Base-by-base conservation (phyloP, 2,797 vertebrate species). In the Perodicticus potto region DNA sequence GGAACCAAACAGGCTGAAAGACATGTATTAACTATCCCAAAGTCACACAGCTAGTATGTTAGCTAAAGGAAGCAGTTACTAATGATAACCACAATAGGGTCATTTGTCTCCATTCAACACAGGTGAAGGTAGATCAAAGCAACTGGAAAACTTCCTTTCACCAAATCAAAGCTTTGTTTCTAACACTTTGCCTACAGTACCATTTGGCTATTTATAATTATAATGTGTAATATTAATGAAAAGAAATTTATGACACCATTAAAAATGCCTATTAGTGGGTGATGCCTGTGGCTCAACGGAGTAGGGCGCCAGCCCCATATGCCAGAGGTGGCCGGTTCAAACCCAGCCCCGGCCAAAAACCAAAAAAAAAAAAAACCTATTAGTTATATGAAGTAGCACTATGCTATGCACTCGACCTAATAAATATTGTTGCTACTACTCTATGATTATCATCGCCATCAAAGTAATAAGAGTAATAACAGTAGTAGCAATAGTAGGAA, bases 91-190 rank as follows among this genome's bases (percentile, higher is more conserved):
- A 91, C 73, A 70, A 90, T 29, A 63, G 78, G 59, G 22, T 69
- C 32, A 59, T 61, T 88, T 78, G 61, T 69, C 49, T 86, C 84
- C 27, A 55, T 94, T 84, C 32, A 65, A 65, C 67, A 90, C 63
- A 20, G 19, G 25, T 49, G 34, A 76, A 85, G 40, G 57, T 73
- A 40, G 9, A 40, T 59, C 45, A 84, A 65, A 83, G 49, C 16
- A 65, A 59, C n/a, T 9, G 32, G 32, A 93, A 86, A 37, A 2
- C 22, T 77, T 61, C n/a, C 45, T 95, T 67, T 67, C 72, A 80
- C 53, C 90, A 93, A 86, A 82, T 95, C 53, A 67, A 96, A 92
- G 10, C n/a, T 37, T 72, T 90, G 10, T 81, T 94, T 80, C 53
- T 82, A 92, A 90, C 37, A 87, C 70, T 96, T 40, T 93, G 63